A percentile compares a stretch with the other conserved stretches of the same genome.
Conservation (phyloP, 1,140 invertebrate genomes). For the Sitodiplosis mosellana region DNA sequence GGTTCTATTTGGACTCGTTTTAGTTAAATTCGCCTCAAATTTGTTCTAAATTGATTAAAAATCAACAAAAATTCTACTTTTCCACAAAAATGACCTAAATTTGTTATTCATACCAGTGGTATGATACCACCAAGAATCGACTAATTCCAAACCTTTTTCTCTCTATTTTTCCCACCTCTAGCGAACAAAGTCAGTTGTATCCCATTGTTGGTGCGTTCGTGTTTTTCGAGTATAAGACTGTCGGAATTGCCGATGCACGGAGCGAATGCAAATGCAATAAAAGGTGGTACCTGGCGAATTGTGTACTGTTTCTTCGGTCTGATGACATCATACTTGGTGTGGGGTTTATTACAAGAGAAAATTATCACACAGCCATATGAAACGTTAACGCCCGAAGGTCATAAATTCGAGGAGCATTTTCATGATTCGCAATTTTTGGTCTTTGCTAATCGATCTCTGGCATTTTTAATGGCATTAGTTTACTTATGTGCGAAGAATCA, state of each 20-base stretch:
- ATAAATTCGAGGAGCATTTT: slow-evolving; percentile 48
- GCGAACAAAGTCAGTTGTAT: background rate
- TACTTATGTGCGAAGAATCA: slow-evolving; percentile 28
- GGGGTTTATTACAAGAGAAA: slow-evolving; percentile 89
- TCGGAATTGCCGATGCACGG: slow-evolving; percentile 4
- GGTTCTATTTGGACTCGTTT: too few species aligned
- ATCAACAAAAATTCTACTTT: too few species aligned
- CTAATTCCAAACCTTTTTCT: too few species aligned
- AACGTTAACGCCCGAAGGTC: slow-evolving; percentile 20
- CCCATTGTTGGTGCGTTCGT: background rate
- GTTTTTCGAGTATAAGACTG: background rate
- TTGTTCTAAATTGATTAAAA: too few species aligned
- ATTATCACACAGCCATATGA: slow-evolving; percentile 75
- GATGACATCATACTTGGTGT: slow-evolving; percentile 78
- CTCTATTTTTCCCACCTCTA: slow-evolving; percentile 12
- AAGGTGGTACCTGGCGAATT: background rate
- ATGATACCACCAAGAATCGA: too few species aligned
- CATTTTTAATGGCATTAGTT: slow-evolving; percentile 51
- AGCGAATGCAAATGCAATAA: background rate
- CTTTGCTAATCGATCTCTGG: slow-evolving; percentile 80
- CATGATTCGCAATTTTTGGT: slow-evolving; percentile 90
- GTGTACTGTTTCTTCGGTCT: slow-evolving; percentile 72
- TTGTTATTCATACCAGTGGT: too few species aligned
- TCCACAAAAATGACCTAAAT: too few species aligned
- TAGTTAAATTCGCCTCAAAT: too few species aligned